Evolutionary conservation across 2,113 vertebrate genomes (phyloP), one percentile per base, ranked within the genome.

Genomic region (Rhipidura dahli): DNA sequence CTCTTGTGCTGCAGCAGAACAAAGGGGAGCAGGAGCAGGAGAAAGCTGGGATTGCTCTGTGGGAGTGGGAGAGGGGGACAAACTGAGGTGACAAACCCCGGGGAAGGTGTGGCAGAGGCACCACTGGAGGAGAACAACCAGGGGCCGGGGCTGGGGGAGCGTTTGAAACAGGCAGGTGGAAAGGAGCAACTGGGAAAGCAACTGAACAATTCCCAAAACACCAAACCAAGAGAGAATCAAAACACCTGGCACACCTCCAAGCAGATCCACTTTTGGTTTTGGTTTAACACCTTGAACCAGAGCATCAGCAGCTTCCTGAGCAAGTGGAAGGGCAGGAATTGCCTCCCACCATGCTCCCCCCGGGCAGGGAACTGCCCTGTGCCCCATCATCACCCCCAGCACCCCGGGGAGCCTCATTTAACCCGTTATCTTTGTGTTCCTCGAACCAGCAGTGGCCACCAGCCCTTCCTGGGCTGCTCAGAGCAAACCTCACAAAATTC

Each of bases 171-270:
- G 44, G 69, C 21, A 60, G 77, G 77, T 13, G 40, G 33, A 56
- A 26, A 81, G 66, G 27, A 86, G 65, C 11, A 39, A 4, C 0
- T 40, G 44, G n/a, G 39, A 86, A 89, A n/a, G 47, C 5, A 16
- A 22, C 3, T 0, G 4, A 76, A 35, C 20, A 24, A 15, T 30
- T 28, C 3, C 2, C 57, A 75, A n/a, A 27, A 1, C 33, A n/a
- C n/a, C n/a, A n/a, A n/a, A n/a, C n/a, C n/a, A n/a, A n/a, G 37
- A 65, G 19, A 90, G 57, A 76, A 65, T 2, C 40, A 40, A 6
- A 37, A 27, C 19, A 20, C 13, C 15, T 12, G 65, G 42, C 23
- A 40, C 47, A 63, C 39, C 51, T 9, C 24, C 22, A 21, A 21
- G 39, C 7, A 40, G n/a, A n/a, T n/a, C n/a, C 27, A 9, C 4